A percentile compares a stretch with the other conserved stretches of the same genome.
These are phyloP conservation scores for Polymixis lichenea DNA, from an alignment of 2,888 invertebrate species.

Conservation along the genomic window DNA sequence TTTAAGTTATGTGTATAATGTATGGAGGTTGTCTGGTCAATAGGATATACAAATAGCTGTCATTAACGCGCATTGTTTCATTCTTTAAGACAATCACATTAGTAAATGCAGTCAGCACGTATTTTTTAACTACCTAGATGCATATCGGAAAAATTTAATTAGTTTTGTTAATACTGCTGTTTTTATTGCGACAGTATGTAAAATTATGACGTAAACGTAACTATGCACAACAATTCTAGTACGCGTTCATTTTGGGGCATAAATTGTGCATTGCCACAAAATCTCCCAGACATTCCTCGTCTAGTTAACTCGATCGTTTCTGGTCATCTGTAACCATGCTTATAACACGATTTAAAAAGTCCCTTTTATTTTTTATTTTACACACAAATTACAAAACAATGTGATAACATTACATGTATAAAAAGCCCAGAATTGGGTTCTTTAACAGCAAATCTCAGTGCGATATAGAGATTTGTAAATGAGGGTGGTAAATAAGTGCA, in stretches of 20 bases:
- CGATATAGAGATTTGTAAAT: too few species aligned
- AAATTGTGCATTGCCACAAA: neutral
- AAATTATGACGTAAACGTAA: slow-evolving; percentile 2
- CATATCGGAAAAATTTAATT: neutral
- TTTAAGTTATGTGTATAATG: slow-evolving; percentile 5
- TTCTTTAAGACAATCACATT: slow-evolving; percentile 23
- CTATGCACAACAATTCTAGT: too few species aligned
- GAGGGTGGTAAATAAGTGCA: too few species aligned
- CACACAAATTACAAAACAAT: too few species aligned
- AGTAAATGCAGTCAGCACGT: neutral
- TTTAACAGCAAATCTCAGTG: too few species aligned
- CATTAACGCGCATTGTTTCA: slow-evolving; percentile 27
- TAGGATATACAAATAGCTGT: slow-evolving; percentile 24
- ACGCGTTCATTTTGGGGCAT: neutral
- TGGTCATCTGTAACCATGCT: too few species aligned
- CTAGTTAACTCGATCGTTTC: neutral
- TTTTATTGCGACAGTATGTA: neutral
- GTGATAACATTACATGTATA: too few species aligned
- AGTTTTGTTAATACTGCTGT: neutral
- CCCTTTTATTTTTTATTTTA: too few species aligned
- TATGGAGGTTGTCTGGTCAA: slow-evolving; percentile 23
- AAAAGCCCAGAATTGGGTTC: too few species aligned
- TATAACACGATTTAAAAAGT: too few species aligned
- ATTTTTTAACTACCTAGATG: neutral
- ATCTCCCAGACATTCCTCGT: neutral